Percentiles rank a stretch among this genome's conserved stretches.
Evolutionary conservation across 2,113 vertebrate species (phyloP).

Genomic region (Macquaria australasica): DNA sequence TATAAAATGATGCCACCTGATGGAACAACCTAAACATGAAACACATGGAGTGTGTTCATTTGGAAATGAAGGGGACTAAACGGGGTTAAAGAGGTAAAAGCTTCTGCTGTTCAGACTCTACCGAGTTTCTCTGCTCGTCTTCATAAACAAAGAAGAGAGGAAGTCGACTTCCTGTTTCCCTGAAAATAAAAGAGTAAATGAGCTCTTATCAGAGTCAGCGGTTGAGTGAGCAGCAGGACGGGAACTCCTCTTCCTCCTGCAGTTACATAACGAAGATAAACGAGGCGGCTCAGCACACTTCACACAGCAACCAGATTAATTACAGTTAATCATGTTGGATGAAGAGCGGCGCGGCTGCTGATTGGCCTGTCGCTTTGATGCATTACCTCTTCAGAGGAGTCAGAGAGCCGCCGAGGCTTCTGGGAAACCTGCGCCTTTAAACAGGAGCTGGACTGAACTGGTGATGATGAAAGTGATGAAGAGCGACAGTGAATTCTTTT

Average conservation of each 20-base stretch:
- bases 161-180: no score
- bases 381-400: conserved; percentile 40
- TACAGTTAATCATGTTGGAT: conserved; percentile 43
- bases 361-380: conserved; percentile 58
- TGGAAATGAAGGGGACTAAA: no score
- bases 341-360: conserved; percentile 38
- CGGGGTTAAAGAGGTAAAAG: no score
- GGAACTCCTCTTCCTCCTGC: conserved; percentile 2
- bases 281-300: conserved; percentile 13
- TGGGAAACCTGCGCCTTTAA: conserved; percentile 31
- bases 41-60: no score
- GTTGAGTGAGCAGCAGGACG: conserved; percentile 13
- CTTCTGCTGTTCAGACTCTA: no score
- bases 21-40: no score
- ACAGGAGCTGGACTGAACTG: conserved; percentile 16
- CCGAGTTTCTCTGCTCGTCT: no score
- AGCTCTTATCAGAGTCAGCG: background rate
- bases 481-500: background rate
- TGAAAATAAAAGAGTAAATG: background rate
- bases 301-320: conserved; percentile 40
- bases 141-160: no score
- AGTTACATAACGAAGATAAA: conserved; percentile 46
- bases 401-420: background rate
- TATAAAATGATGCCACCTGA: no score
- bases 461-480: background rate